Conservation (phyloP, 35 echinoderm and acorn worm species). For the Stichopus chloronotus region DNA sequence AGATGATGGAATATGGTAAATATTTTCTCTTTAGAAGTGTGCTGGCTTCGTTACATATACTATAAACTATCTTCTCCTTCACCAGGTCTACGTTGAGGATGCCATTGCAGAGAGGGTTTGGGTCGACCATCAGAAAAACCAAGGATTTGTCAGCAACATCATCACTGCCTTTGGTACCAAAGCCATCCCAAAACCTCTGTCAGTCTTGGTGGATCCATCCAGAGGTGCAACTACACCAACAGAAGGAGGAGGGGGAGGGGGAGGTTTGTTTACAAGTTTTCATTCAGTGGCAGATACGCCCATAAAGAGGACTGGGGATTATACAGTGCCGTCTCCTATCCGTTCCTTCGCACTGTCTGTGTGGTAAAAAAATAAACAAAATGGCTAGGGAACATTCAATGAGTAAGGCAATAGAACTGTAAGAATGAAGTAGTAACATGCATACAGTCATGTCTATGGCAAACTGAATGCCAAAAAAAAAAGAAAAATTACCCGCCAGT, state of each 20-base stretch:
- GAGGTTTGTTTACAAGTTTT: no score
- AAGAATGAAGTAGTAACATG: no score
- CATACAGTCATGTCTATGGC: no score
- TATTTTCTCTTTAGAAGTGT: no score
- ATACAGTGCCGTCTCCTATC: not conserved
- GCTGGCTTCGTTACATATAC: no score
- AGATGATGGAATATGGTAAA: no score
- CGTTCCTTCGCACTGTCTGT: no score
- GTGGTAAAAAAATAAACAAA: no score
- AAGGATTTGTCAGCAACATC: conserved; percentile 87
- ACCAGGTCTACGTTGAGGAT: conserved; percentile 95
- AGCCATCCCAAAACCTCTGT: conserved; percentile 66
- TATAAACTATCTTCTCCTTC: not conserved
- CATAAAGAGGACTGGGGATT: not conserved
- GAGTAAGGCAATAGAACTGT: no score
- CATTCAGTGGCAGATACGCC: not conserved
- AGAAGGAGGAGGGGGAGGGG: conserved; percentile 4
- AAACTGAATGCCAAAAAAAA: no score
- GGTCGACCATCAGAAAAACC: conserved; percentile 89
- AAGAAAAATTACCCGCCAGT: no score
- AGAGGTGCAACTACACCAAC: conserved; percentile 1
- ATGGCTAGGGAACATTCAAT: no score
- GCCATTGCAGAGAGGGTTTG: conserved; percentile 88
- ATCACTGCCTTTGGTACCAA: conserved; percentile 96
- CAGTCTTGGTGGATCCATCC: conserved; percentile 60